phyloP scores from a whole-genome alignment of 2,797 vertebrate species.

The Selene dorsalis region DNA sequence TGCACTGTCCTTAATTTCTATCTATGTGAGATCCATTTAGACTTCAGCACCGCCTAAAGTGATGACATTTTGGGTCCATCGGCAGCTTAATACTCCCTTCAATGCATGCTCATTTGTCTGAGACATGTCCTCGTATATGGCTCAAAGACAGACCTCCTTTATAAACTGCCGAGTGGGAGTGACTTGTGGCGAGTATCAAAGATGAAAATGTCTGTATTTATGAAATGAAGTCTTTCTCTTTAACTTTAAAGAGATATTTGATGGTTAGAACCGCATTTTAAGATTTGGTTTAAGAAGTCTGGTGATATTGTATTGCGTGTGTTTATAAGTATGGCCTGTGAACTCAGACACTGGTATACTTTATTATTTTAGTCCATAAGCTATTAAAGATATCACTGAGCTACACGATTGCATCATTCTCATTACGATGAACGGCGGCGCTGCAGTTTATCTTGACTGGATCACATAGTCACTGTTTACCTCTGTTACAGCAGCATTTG shows the following conservation, averaged over 20 bases:
- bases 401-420: background rate
- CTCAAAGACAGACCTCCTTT: constrained; percentile 11
- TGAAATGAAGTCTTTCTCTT: constrained; percentile 1
- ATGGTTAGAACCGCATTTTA: background rate
- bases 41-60: constrained; percentile 22
- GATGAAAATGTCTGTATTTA: constrained; percentile 14
- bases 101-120: constrained; percentile 3
- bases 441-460: background rate
- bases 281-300: background rate
- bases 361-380: background rate
- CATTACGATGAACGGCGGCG: background rate
- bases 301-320: background rate
- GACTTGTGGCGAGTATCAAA: background rate
- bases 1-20: constrained; percentile 35
- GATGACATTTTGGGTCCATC: constrained; percentile 32
- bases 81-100: constrained; percentile 15
- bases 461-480: background rate
- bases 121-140: background rate
- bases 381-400: constrained; percentile 3
- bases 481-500: background rate
- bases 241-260: background rate
- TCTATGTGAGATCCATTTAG: constrained; percentile 34
- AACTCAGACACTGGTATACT: background rate
- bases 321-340: background rate
- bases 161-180: background rate